These are phyloP conservation scores for Myotis daubentonii DNA, from an alignment of 2,797 vertebrate genomes.

Conservation along the genomic window DNA sequence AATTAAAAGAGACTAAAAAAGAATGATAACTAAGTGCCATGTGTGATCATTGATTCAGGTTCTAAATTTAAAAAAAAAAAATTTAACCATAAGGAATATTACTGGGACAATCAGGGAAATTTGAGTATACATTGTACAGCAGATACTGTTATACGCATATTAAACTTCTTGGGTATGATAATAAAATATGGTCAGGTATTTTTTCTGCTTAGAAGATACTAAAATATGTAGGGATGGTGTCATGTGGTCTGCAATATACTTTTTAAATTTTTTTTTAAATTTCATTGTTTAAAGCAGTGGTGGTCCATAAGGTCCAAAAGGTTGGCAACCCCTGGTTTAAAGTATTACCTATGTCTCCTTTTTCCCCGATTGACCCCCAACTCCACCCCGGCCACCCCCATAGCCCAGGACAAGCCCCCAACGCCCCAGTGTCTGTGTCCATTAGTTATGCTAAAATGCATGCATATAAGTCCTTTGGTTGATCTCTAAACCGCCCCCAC, in stretches of 20 bases:
- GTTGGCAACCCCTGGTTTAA: no score
- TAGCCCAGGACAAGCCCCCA: no score
- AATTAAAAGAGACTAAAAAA: constrained; percentile 14
- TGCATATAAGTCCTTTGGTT: no score
- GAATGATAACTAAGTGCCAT: neutral
- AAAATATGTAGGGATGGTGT: neutral
- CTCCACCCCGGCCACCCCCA: no score
- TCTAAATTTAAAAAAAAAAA: neutral
- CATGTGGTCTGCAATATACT: neutral
- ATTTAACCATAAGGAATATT: neutral
- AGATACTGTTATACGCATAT: neutral
- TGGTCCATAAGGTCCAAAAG: no score
- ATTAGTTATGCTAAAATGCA: no score
- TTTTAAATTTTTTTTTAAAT: neutral
- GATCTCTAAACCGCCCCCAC: no score
- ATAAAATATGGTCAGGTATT: neutral
- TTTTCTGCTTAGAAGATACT: neutral
- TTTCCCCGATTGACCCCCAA: no score
- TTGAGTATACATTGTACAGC: neutral
- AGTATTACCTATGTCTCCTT: no score
- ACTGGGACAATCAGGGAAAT: neutral
- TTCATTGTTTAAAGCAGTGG: no score
- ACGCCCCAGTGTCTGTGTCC: no score
- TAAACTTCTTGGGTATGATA: neutral
- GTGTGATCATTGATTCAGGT: constrained; percentile 22